Evolutionary conservation across 2,113 vertebrate species (phyloP).

Genomic region (Ophiodon elongatus): DNA sequence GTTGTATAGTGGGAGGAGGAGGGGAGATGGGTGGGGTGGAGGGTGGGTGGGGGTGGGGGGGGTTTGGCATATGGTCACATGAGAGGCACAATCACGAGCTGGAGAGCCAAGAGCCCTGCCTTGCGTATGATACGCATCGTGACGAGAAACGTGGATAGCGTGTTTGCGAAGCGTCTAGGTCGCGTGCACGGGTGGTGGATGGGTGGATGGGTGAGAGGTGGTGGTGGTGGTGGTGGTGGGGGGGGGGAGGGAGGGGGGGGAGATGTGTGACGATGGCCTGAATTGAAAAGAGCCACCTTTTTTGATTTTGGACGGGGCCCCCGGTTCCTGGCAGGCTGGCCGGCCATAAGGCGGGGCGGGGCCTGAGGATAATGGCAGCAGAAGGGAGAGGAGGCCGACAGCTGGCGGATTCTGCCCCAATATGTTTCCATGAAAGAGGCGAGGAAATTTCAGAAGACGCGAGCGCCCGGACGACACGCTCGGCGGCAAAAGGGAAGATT

Average conservation of each 20-base stretch:
- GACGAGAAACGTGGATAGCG: slow-evolving; percentile 58
- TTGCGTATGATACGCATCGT: slow-evolving; percentile 44
- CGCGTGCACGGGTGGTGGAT: slow-evolving; percentile 43
- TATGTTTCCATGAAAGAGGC: slow-evolving; percentile 99
- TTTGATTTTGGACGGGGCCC: slow-evolving; percentile 79
- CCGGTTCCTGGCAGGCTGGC: slow-evolving; percentile 88
- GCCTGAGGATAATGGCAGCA: slow-evolving; percentile 98
- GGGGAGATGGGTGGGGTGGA: not conserved
- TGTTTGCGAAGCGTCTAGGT: slow-evolving; percentile 52
- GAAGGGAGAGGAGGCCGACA: slow-evolving; percentile 98
- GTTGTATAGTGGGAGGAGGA: not conserved
- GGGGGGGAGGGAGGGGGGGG: not conserved
- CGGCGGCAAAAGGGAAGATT: slow-evolving; percentile 91
- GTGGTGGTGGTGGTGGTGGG: not conserved
- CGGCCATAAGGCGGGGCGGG: slow-evolving; percentile 98
- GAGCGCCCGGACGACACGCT: slow-evolving; percentile 92
- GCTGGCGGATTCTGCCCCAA: slow-evolving; percentile 99
- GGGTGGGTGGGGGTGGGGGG: not conserved
- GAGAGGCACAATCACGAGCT: slow-evolving; percentile 60
- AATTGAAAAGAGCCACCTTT: slow-evolving; percentile 83
- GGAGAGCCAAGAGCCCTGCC: slow-evolving; percentile 57
- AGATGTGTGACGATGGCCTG: slow-evolving; percentile 72
- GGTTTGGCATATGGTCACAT: slow-evolving; percentile 70
- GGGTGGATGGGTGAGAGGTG: slow-evolving; percentile 13
- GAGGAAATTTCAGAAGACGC: slow-evolving; percentile 97